phyloP scores from a whole-genome alignment of 2,797 vertebrate species.

The Huso huso region DNA sequence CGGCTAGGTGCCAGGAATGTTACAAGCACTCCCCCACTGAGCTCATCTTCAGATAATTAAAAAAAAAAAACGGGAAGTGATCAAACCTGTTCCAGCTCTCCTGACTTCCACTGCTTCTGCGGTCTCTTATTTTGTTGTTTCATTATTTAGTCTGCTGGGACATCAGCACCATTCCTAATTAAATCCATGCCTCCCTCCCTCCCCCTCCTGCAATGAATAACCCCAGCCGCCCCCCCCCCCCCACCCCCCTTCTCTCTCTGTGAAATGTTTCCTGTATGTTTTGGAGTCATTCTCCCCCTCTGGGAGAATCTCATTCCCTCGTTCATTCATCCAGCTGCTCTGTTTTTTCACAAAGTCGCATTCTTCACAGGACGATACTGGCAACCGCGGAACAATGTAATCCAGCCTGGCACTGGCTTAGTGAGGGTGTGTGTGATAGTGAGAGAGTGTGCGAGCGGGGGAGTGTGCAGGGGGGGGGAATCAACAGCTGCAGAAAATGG shows the following conservation, averaged over 20 bases:
- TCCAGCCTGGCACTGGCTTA: not conserved
- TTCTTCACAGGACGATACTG: not conserved
- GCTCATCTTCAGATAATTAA: too few species aligned
- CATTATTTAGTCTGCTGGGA: not conserved
- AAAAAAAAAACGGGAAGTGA: too few species aligned
- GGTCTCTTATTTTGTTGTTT: not conserved
- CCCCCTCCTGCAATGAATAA: conserved; percentile 30
- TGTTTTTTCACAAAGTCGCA: not conserved
- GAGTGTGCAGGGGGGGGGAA: not conserved
- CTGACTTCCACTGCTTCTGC: too few species aligned
- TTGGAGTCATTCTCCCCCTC: not conserved
- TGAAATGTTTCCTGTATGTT: conserved; percentile 2
- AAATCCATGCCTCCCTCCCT: conserved; percentile 9
- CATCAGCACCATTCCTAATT: conserved; percentile 25
- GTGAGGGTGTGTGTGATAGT: not conserved
- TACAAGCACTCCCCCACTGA: too few species aligned
- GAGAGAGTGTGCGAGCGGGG: not conserved
- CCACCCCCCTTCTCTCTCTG: not conserved
- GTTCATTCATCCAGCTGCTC: not conserved
- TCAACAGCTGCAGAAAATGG: not conserved
- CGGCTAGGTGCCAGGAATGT: too few species aligned
- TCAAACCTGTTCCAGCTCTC: too few species aligned
- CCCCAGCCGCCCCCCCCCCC: not conserved
- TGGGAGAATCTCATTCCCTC: not conserved
- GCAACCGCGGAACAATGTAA: not conserved